phyloP scores from a whole-genome alignment of 2,797 vertebrate species.

The Myiotriccus ornatus region DNA sequence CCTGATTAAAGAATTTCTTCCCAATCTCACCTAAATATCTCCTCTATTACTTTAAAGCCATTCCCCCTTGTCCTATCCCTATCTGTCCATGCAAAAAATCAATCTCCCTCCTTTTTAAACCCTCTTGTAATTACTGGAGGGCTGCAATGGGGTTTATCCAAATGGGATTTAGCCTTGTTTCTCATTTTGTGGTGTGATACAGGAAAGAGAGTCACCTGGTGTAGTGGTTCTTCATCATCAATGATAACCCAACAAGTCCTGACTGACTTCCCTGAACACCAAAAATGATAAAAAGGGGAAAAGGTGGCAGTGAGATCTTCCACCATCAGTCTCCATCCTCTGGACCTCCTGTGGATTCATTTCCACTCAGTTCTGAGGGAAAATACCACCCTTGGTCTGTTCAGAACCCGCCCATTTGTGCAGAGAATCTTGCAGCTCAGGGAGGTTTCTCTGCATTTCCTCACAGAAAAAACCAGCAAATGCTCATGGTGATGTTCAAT shows the following conservation, averaged over 20 bases:
- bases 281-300: not conserved
- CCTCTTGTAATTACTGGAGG: not conserved
- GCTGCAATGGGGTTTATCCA: not conserved
- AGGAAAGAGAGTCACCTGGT: not conserved
- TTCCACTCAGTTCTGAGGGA: not conserved
- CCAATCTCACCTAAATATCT: not conserved
- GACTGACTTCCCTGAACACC: not conserved
- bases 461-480: not conserved
- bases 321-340: fast-evolving
- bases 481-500: not conserved
- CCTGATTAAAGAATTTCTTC: not conserved
- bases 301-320: not conserved
- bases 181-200: not conserved
- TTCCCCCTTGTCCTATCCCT: not conserved
- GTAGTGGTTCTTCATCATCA: not conserved
- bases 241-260: not conserved
- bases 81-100: not conserved
- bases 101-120: not conserved
- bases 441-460: not conserved
- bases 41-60: not conserved
- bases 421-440: not conserved
- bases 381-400: not conserved
- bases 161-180: not conserved
- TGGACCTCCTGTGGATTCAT: not conserved
- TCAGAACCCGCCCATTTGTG: not conserved